Evolutionary conservation across 64 coral and sea anemone species (phyloP).

Genomic region (Exaiptasia diaphana): DNA sequence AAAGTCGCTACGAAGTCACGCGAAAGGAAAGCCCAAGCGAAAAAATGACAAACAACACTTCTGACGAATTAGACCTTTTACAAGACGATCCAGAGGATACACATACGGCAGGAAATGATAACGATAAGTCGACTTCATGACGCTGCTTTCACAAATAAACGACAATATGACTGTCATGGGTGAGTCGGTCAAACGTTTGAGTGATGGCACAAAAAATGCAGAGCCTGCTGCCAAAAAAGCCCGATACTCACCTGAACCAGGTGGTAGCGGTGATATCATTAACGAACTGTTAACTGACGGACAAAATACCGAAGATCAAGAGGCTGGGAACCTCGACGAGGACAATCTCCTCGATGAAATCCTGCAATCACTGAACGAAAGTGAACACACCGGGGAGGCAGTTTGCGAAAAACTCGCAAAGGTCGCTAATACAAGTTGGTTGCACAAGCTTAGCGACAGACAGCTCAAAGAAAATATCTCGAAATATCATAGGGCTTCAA

Average conservation of each 20-base stretch:
- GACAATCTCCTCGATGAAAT: conserved; percentile 14
- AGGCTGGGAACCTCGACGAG: background rate
- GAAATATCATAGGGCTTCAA: conserved; percentile 23
- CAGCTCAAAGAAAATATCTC: conserved; percentile 21
- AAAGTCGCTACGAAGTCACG: too few species aligned
- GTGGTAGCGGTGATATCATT: background rate
- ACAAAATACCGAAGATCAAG: background rate
- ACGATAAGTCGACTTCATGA: too few species aligned
- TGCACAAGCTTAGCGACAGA: conserved; percentile 6
- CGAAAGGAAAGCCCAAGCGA: too few species aligned
- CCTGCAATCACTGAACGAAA: conserved; percentile 2
- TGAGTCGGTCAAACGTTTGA: conserved; percentile 41
- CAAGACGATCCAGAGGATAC: too few species aligned
- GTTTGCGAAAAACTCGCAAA: conserved; percentile 26
- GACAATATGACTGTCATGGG: background rate
- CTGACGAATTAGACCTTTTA: too few species aligned
- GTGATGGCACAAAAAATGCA: background rate
- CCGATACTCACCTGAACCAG: background rate
- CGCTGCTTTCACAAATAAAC: conserved; percentile 11
- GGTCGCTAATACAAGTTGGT: conserved; percentile 18
- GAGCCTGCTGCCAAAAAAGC: conserved; percentile 22
- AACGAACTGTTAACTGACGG: background rate
- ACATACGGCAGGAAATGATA: too few species aligned
- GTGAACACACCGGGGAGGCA: background rate
- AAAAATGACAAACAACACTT: too few species aligned